Evolutionary conservation across 2,888 invertebrate genomes (phyloP).

Genomic region (Gymnoscelis rufifasciata): DNA sequence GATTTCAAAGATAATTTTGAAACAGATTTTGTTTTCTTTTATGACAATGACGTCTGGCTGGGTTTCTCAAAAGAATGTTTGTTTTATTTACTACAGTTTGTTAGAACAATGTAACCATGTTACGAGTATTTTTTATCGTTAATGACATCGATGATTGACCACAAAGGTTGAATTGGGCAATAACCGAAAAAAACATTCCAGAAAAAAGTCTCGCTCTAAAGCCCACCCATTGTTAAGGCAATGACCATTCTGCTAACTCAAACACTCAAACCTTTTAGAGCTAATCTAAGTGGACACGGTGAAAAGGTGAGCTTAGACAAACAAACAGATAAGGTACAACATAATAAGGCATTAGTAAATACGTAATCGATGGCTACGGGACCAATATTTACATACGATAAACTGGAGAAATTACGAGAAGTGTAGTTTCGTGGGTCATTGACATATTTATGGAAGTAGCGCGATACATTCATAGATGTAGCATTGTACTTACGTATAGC

Average conservation of each 20-base stretch:
- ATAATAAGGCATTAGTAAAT: constrained; percentile 44
- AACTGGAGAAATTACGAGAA: constrained; percentile 30
- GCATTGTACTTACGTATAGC: background rate
- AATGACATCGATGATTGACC: background rate
- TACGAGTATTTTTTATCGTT: background rate
- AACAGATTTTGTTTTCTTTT: too few species aligned
- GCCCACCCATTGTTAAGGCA: constrained; percentile 26
- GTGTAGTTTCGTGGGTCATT: constrained; percentile 34
- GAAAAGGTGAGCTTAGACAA: constrained; percentile 38
- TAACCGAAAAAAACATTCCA: constrained; percentile 6
- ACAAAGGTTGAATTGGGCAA: constrained; percentile 2
- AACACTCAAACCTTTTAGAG: constrained; percentile 31
- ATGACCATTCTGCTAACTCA: constrained; percentile 29
- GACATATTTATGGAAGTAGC: constrained; percentile 33
- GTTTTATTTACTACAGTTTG: too few species aligned
- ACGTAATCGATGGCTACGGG: constrained; percentile 43
- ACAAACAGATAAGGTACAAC: constrained; percentile 43
- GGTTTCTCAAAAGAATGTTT: too few species aligned
- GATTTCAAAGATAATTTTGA: background rate
- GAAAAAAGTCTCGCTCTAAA: constrained; percentile 15
- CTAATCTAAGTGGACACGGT: constrained; percentile 32
- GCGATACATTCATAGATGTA: constrained; percentile 23
- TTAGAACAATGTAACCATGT: background rate
- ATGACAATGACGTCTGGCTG: too few species aligned
- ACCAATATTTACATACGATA: constrained; percentile 49